A percentile compares a stretch with the other conserved stretches of the same genome.
Conservation (phyloP, 2,888 invertebrate genomes). For the Silvanus unidentatus region DNA sequence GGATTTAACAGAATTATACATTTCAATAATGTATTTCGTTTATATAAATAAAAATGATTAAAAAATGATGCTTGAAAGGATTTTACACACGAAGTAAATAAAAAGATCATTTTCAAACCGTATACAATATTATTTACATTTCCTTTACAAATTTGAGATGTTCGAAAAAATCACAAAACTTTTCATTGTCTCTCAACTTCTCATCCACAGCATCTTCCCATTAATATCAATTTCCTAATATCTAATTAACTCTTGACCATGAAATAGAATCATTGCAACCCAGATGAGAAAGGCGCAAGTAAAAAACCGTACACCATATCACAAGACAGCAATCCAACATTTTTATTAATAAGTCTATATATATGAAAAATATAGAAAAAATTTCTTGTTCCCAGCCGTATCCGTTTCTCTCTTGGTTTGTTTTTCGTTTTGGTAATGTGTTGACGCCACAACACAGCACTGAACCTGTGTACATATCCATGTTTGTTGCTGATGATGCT, state of each 20-base stretch:
- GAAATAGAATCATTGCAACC: constrained; percentile 1
- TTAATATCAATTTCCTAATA: constrained; percentile 5
- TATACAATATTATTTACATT: not conserved
- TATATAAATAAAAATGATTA: too few species aligned
- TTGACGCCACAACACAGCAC: constrained; percentile 22
- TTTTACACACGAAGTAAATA: too few species aligned
- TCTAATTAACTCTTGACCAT: constrained; percentile 2
- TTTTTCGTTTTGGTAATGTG: constrained; percentile 4
- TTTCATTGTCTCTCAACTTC: too few species aligned
- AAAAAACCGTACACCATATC: too few species aligned
- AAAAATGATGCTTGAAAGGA: too few species aligned
- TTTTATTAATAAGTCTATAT: too few species aligned
- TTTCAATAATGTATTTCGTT: too few species aligned
- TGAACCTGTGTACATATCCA: constrained; percentile 8
- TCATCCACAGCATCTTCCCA: not conserved
- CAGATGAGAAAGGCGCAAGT: too few species aligned
- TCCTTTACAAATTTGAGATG: not conserved
- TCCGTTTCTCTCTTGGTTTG: constrained; percentile 14
- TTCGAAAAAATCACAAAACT: not conserved
- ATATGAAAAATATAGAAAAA: not conserved
- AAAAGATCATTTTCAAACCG: too few species aligned
- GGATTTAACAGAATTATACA: too few species aligned
- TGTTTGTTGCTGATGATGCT: not conserved
- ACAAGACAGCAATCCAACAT: too few species aligned
- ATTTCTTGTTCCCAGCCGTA: constrained; percentile 18